Percentiles rank a stretch among this genome's conserved stretches.
Conservation (phyloP, 2,113 vertebrate species). For the Silurus glanis region DNA sequence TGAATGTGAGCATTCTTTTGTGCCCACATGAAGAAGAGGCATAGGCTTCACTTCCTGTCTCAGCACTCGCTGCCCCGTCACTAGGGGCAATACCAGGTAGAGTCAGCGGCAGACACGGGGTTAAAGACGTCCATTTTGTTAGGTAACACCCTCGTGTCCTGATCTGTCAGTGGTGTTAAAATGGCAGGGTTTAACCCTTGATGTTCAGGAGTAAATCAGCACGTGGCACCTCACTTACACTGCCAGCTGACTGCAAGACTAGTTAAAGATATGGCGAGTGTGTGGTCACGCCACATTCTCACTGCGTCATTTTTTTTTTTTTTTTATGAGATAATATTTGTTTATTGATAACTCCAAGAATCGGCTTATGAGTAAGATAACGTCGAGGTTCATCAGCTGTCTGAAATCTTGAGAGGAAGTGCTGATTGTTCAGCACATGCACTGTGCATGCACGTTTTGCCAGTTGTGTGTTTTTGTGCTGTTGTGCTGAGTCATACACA, state of each 20-base stretch:
- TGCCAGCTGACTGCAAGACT: slow-evolving; percentile 48
- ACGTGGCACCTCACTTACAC: slow-evolving; percentile 60
- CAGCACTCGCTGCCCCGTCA: slow-evolving; percentile 63
- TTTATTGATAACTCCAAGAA: background rate
- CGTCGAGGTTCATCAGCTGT: background rate
- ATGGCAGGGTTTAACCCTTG: slow-evolving; percentile 91
- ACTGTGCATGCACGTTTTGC: background rate
- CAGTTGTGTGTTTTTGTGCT: slow-evolving; percentile 37
- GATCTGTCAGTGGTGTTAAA: slow-evolving; percentile 87
- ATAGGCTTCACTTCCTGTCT: slow-evolving; percentile 61
- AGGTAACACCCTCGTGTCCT: slow-evolving; percentile 90
- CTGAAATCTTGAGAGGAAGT: background rate
- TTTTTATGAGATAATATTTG: slow-evolving; percentile 12
- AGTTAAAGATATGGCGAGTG: slow-evolving; percentile 5
- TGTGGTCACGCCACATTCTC: background rate
- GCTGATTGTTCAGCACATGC: background rate
- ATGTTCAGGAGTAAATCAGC: slow-evolving; percentile 64
- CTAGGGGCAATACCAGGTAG: slow-evolving; percentile 72
- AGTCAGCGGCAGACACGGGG: slow-evolving; percentile 75
- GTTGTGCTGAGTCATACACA: slow-evolving; percentile 63
- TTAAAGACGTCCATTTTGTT: slow-evolving; percentile 94
- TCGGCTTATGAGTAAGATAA: background rate
- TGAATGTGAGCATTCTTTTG: slow-evolving; percentile 56
- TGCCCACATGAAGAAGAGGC: slow-evolving; percentile 55
- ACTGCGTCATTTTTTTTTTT: slow-evolving; percentile 1